Conservation (phyloP, 2,888 invertebrate genomes). For the Criorhina ranunculi region DNA sequence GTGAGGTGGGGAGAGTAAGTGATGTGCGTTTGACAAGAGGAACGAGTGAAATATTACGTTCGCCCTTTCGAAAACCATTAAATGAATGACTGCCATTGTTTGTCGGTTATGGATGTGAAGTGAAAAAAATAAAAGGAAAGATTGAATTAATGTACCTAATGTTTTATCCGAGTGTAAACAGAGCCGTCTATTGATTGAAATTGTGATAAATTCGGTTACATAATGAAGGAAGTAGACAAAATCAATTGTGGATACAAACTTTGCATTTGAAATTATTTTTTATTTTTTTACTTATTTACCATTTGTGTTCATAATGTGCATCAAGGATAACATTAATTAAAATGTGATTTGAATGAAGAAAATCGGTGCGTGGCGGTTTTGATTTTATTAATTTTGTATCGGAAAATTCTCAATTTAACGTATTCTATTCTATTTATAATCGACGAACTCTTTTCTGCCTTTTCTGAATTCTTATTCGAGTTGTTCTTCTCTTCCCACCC, state of each 20-base stretch:
- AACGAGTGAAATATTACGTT: conserved; percentile 66
- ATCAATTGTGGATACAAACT: too few relatives aligned
- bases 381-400: conserved; percentile 37
- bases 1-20: conserved; percentile 58
- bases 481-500: conserved; percentile 54
- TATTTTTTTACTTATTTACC: not conserved
- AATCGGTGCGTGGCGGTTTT: conserved; percentile 36
- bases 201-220: conserved; percentile 67
- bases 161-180: conserved; percentile 67
- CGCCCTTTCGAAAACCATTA: conserved; percentile 68
- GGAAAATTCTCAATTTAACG: conserved; percentile 64
- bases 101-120: conserved; percentile 69
- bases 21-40: conserved; percentile 71
- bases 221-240: conserved; percentile 62
- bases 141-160: conserved; percentile 51
- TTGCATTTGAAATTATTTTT: conserved; percentile 4
- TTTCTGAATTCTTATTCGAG: conserved; percentile 54
- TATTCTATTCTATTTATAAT: conserved; percentile 70
- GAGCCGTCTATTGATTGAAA: conserved; percentile 66
- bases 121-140: conserved; percentile 50
- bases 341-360: conserved; percentile 25
- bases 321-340: conserved; percentile 14
- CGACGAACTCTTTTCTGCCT: conserved; percentile 49
- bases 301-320: conserved; percentile 35
- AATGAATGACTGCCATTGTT: conserved; percentile 76